Base-by-base conservation (phyloP, 2,888 invertebrate genomes). In the Caenorhabditis macrosperma region DNA sequence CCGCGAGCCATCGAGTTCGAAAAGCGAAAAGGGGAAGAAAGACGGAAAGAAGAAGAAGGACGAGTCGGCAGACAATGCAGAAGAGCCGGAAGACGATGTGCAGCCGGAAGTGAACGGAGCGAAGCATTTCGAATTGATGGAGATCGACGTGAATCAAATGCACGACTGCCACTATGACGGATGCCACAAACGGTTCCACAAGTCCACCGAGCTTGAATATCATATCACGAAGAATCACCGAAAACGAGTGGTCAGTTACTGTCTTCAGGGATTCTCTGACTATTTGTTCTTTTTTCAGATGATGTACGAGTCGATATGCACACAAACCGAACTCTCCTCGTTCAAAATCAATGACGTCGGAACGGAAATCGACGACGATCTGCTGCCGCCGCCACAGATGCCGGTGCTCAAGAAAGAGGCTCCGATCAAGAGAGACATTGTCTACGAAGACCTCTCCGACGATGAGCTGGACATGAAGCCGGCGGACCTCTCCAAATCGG, bases 91-190 rank as follows among this genome's bases (percentile, higher is more conserved):
- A 2, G 63, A 68, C 1, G 61, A 38, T 33, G 54, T 54, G 22
- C 44, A 38, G 20, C 28, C 26, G 28, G 71, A 78, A 9, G 26
- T 48, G 10, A 10, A 15, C 4, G 71, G 63, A 52, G 38, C 33
- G 9, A 38, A 46, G 12, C 33, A 48, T 22, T 60, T 22, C 17
- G 74, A 66, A 6, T 22, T 78, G 1, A 1, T 22, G 15, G 64
- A 77, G 20, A 1, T 77, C 1, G 63, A 68, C 2, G 3, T 4
- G 44, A 44, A 17, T 2, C 20, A 63, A 61, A 44, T 66, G 48
- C 81, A 81, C 46, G 66, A 67, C 52, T 81, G 81, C 20, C 72
- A 71, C 28, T 72, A 35, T 30, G 76, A 76, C 2, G 68, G 50
- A n/a, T 81, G 81, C 41, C 30, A 66, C 4, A 72, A 81, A 38